Conservation (phyloP, 2,888 invertebrate genomes). For the Brenthis daphne region DNA sequence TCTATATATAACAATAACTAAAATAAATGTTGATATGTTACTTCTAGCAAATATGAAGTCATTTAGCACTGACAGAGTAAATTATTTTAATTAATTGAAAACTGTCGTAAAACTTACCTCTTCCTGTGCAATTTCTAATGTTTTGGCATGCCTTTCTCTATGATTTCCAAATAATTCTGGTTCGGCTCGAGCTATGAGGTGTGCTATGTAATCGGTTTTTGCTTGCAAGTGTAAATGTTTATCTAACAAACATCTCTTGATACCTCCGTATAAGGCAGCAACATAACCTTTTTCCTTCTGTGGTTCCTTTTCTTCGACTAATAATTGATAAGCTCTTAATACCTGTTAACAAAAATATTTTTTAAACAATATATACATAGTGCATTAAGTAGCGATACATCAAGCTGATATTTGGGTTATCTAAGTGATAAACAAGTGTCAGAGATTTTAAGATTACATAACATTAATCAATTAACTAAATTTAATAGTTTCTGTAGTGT, state of each 20-base stretch:
- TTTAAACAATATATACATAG: not conserved
- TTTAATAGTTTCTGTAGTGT: not conserved
- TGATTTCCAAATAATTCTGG: constrained; percentile 94
- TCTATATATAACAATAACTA: too few relatives aligned
- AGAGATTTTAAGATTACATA: constrained; percentile 8
- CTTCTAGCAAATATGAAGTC: not conserved
- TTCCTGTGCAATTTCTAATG: constrained; percentile 97
- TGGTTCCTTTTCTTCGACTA: constrained; percentile 92
- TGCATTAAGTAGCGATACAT: not conserved
- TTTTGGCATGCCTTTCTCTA: constrained; percentile 96
- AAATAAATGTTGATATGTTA: too few relatives aligned
- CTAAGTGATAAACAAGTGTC: constrained; percentile 31
- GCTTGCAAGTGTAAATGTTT: constrained; percentile 94
- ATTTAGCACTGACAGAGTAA: not conserved
- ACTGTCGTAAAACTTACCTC: constrained; percentile 78
- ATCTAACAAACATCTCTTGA: constrained; percentile 92
- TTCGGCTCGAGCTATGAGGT: constrained; percentile 93
- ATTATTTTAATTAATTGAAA: not conserved
- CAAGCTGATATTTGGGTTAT: constrained; percentile 32
- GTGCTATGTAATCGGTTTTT: constrained; percentile 93
- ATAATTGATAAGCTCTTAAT: constrained; percentile 90
- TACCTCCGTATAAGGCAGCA: constrained; percentile 91
- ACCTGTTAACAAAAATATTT: constrained; percentile 63
- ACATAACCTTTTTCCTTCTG: constrained; percentile 95
- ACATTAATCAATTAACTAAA: not conserved